A percentile compares a stretch with the other conserved stretches of the same genome.
Evolutionary conservation across 2,113 vertebrate species (phyloP).

Genomic region (Scortum barcoo): DNA sequence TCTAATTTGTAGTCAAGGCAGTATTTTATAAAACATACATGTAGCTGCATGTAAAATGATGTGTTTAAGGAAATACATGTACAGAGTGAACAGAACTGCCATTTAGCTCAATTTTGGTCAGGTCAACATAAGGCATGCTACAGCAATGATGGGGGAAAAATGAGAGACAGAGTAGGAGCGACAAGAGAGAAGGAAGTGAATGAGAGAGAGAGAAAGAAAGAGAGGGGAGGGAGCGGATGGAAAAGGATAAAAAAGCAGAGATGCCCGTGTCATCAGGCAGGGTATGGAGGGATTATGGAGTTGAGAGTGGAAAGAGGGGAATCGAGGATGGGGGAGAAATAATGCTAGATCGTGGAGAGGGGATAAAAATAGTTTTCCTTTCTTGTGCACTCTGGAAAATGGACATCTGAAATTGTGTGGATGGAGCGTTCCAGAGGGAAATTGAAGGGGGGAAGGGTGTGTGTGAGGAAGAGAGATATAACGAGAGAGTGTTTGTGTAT

Average conservation of each 20-base stretch:
- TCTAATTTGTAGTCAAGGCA: neutral
- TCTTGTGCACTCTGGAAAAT: slow-evolving; percentile 76
- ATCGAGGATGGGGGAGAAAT: slow-evolving; percentile 44
- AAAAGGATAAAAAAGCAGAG: slow-evolving; percentile 25
- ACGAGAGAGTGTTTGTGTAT: slow-evolving; percentile 24
- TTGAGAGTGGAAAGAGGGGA: slow-evolving; percentile 34
- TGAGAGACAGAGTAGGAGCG: neutral
- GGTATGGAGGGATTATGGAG: slow-evolving; percentile 65
- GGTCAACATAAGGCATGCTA: slow-evolving; percentile 28
- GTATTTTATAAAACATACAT: neutral
- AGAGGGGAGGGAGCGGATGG: slow-evolving; percentile 17
- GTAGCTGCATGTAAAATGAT: neutral
- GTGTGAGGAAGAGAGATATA: slow-evolving; percentile 22
- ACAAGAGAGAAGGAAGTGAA: slow-evolving; percentile 10
- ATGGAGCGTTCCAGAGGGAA: slow-evolving; percentile 62
- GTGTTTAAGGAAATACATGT: neutral
- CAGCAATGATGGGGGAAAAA: slow-evolving; percentile 24
- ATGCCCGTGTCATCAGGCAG: slow-evolving; percentile 56
- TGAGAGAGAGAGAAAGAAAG: slow-evolving; percentile 1
- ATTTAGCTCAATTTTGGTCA: slow-evolving; percentile 27
- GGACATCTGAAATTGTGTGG: slow-evolving; percentile 73
- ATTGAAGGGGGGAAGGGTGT: slow-evolving; percentile 42
- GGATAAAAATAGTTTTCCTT: slow-evolving; percentile 79
- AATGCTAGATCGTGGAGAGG: slow-evolving; percentile 58
- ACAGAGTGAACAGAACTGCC: neutral